Evolutionary conservation across 2,797 vertebrate species (phyloP).

Genomic region (Taeniopygia guttata): DNA sequence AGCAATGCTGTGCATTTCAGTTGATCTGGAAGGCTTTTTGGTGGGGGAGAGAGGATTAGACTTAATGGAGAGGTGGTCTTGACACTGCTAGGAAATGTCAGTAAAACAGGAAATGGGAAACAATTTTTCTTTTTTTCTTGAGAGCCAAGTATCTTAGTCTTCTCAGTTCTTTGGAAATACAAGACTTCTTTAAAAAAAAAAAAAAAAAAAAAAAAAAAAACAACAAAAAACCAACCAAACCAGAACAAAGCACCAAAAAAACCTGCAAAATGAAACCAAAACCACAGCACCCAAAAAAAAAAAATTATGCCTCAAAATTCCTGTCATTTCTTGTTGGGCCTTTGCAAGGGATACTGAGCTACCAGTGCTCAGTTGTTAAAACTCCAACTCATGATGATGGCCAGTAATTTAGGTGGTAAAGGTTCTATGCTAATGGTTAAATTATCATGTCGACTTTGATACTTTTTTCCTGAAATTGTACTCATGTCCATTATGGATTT

Average conservation of each 20-base stretch:
- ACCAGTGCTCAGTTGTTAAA: background rate
- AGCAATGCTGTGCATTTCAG: too few relatives aligned
- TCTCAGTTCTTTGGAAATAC: background rate
- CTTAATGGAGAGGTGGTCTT: background rate
- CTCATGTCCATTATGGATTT: background rate
- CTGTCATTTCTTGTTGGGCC: background rate
- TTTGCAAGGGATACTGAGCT: background rate
- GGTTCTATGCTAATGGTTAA: background rate
- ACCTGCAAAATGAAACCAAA: rapidly evolving
- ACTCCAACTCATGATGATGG: background rate
- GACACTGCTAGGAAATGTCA: background rate
- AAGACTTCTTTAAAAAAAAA: background rate
- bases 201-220: background rate
- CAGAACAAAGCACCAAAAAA: rapidly evolving
- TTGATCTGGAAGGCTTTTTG: too few relatives aligned
- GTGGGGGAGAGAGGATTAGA: background rate
- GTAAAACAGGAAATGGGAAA: background rate
- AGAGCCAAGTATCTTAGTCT: background rate
- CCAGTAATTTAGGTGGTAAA: background rate
- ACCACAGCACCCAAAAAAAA: background rate
- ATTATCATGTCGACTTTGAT: background rate
- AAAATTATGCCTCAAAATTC: background rate
- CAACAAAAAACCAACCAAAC: too few relatives aligned
- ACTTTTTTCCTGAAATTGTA: background rate
- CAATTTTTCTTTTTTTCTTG: background rate